phyloP scores from a whole-genome alignment of 2,797 vertebrate species.

The Calcarius lapponicus region DNA sequence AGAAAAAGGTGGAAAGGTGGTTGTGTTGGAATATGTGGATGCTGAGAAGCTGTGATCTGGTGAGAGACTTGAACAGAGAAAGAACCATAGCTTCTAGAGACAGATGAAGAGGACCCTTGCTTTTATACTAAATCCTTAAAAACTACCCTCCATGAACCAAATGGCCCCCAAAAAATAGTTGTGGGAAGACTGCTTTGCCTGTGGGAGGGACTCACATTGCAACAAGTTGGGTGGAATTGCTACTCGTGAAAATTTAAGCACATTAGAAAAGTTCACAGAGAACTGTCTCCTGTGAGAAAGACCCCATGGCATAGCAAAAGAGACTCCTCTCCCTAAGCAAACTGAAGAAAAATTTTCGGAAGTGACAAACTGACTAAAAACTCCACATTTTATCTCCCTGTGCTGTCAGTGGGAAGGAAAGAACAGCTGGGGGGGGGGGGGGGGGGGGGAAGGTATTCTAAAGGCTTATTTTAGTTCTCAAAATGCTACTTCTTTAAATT shows the following conservation, averaged over 20 bases:
- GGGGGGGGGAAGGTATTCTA: neutral
- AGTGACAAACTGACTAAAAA: neutral
- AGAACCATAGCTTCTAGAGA: neutral
- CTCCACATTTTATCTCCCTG: neutral
- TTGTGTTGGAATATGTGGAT: no score
- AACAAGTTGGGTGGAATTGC: neutral
- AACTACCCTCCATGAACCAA: neutral
- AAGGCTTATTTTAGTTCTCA: neutral
- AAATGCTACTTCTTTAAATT: neutral
- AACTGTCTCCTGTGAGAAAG: neutral
- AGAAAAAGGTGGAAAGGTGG: neutral
- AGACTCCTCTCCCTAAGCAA: neutral
- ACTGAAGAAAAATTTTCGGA: neutral
- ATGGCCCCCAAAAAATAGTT: neutral
- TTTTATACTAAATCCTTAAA: neutral
- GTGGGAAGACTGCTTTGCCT: neutral
- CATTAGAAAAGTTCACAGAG: neutral
- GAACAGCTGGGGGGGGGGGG: accelerated
- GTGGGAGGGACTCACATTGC: neutral
- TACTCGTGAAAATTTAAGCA: neutral
- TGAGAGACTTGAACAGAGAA: neutral
- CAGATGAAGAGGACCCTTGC: neutral
- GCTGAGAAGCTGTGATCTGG: no score
- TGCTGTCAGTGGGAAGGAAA: neutral
- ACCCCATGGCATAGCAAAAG: neutral